Conservation (phyloP, 2,113 vertebrate genomes). For the Cephalopterus ornatus region DNA sequence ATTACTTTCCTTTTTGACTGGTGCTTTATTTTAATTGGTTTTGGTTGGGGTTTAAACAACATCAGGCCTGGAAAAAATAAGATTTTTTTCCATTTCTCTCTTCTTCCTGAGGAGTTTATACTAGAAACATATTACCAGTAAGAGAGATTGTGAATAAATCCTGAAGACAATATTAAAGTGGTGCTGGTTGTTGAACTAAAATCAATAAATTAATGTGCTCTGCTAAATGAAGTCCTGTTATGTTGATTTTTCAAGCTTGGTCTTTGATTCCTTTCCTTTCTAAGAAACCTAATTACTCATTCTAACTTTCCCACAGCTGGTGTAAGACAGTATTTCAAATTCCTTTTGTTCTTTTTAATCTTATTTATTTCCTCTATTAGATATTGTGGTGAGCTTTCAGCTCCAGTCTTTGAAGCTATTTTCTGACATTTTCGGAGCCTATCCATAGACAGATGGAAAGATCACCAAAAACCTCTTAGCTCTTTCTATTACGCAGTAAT, state of each 20-base stretch:
- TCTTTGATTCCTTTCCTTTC: not conserved
- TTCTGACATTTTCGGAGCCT: not conserved
- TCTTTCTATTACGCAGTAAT: not conserved
- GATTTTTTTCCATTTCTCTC: not conserved
- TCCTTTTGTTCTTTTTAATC: conserved; percentile 30
- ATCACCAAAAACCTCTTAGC: conserved; percentile 2
- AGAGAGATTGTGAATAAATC: not conserved
- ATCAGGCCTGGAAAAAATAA: not conserved
- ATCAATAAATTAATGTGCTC: not conserved
- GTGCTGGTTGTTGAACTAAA: not conserved
- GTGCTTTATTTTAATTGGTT: not conserved
- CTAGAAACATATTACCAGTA: not conserved
- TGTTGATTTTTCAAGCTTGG: not conserved
- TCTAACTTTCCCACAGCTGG: not conserved
- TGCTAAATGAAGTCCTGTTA: not conserved
- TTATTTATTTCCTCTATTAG: conserved; percentile 12
- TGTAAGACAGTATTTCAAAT: not conserved
- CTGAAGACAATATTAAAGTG: not conserved
- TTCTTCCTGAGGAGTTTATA: not conserved
- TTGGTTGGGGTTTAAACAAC: not conserved
- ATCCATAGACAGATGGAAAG: not conserved
- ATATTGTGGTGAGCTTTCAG: conserved; percentile 11
- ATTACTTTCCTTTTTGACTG: not conserved
- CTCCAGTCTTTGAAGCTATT: conserved; percentile 6
- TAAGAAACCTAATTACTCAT: conserved; percentile 16